Evolutionary conservation across 2,797 vertebrate species (phyloP).

Genomic region (Catharus ustulatus): DNA sequence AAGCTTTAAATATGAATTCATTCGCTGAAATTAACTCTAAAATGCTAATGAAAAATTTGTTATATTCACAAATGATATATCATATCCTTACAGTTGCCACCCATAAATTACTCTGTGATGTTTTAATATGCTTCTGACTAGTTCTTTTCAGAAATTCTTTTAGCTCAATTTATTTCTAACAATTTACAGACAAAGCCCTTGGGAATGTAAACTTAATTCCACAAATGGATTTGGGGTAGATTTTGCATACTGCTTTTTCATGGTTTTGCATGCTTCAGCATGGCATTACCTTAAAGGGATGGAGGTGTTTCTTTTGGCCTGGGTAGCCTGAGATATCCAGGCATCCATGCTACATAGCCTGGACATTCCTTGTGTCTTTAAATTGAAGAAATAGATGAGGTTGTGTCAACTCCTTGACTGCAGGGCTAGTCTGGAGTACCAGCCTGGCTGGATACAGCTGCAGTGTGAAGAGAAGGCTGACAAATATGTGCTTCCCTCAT

Average conservation of each 20-base stretch:
- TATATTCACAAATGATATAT: constrained; percentile 42
- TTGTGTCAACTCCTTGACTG: neutral
- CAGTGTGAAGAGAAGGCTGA: neutral
- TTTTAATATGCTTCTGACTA: constrained; percentile 9
- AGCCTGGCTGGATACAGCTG: neutral
- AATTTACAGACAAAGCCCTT: neutral
- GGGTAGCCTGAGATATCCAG: neutral
- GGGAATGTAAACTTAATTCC: neutral
- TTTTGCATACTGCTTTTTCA: neutral
- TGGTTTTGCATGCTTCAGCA: neutral
- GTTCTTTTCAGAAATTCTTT: constrained; percentile 2
- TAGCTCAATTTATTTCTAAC: neutral
- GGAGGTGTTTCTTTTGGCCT: neutral
- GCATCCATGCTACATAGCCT: neutral
- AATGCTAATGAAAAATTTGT: constrained; percentile 43
- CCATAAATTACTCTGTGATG: constrained; percentile 20
- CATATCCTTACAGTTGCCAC: constrained; percentile 26
- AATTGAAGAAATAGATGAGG: neutral
- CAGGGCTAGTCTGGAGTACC: neutral
- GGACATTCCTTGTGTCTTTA: neutral
- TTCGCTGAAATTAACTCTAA: constrained; percentile 62
- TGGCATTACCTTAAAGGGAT: neutral
- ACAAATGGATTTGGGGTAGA: neutral
- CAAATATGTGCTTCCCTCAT: neutral
- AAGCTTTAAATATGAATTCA: constrained; percentile 56